Percentiles rank a stretch among this genome's conserved stretches.
Evolutionary conservation across 2,888 invertebrate genomes (phyloP).

Genomic region (Ametastegia equiseti): DNA sequence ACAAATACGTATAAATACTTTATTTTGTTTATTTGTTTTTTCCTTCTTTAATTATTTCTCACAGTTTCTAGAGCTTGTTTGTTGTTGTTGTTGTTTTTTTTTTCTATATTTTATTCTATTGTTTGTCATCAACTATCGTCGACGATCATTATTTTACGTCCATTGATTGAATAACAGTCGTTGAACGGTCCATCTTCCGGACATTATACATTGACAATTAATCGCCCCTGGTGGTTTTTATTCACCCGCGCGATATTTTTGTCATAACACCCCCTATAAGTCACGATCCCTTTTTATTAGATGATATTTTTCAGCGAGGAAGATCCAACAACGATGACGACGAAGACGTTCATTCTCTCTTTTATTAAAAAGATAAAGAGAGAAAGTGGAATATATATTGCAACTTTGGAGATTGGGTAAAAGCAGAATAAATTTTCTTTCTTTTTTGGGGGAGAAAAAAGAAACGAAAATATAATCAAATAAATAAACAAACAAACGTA

Average conservation of each 20-base stretch:
- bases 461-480: not conserved
- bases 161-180: conserved; percentile 21
- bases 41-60: not conserved
- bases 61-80: not conserved
- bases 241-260: conserved; percentile 5
- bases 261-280: not conserved
- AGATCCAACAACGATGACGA: too few relatives aligned
- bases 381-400: too few relatives aligned
- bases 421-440: not conserved
- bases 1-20: not conserved
- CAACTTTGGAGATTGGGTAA: not conserved
- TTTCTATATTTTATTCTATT: not conserved
- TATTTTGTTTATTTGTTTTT: not conserved
- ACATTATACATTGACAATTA: conserved; percentile 26
- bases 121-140: not conserved
- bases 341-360: not conserved
- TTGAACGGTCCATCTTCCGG: conserved; percentile 26
- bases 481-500: not conserved
- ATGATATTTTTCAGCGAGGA: too few relatives aligned
- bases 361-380: not conserved
- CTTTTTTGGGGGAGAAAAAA: not conserved
- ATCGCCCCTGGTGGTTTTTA: conserved; percentile 21
- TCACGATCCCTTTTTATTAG: too few relatives aligned
- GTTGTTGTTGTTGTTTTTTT: not conserved
- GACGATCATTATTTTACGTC: conserved; percentile 5